Percentiles rank a stretch among this genome's conserved stretches.
These are phyloP conservation scores for Actinemys pallida DNA, from an alignment of 2,113 vertebrate genomes.

Conservation along the genomic window DNA sequence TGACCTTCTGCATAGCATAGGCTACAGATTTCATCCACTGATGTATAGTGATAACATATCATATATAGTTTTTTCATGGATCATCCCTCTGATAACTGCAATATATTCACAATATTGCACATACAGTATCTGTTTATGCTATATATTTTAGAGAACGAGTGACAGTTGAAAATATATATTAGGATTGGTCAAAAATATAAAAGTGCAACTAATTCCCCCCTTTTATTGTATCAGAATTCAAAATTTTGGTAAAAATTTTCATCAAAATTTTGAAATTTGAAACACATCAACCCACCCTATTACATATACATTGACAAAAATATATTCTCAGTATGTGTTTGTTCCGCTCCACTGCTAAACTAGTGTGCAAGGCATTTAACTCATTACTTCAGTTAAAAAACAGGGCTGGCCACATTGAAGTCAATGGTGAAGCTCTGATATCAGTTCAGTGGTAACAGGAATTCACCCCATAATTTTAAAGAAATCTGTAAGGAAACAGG, in stretches of 20 bases:
- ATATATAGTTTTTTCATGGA: not conserved
- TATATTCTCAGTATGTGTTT: not conserved
- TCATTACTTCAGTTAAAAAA: not conserved
- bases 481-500: no score
- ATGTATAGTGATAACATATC: not conserved
- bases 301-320: not conserved
- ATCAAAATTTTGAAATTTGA: not conserved
- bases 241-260: not conserved
- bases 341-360: not conserved
- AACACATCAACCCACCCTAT: not conserved
- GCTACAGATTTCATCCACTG: not conserved
- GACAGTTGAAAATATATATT: rapidly evolving
- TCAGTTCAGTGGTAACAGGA: not conserved
- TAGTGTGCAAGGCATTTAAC: not conserved
- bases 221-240: not conserved
- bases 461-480: not conserved
- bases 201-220: not conserved
- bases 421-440: not conserved
- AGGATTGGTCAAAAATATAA: not conserved
- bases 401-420: not conserved
- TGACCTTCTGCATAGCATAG: not conserved
- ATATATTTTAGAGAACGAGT: rapidly evolving
- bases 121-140: rapidly evolving
- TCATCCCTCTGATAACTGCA: not conserved
- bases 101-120: not conserved